A percentile compares a stretch with the other conserved stretches of the same genome.
phyloP scores from a whole-genome alignment of 2,797 vertebrate species.

The Melanogrammus aeglefinus region DNA sequence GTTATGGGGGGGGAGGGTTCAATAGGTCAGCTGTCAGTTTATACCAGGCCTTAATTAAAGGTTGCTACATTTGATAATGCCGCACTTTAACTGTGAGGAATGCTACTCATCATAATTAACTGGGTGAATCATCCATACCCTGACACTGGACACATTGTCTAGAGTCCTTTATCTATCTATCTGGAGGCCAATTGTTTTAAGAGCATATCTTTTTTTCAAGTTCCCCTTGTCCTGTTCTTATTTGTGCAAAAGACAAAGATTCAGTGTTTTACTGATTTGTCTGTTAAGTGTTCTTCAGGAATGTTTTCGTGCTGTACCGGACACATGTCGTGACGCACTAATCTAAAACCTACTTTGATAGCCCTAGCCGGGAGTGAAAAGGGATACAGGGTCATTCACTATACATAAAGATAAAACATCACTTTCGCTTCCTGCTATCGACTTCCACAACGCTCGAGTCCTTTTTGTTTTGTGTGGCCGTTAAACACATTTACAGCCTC shows the following conservation, averaged over 20 bases:
- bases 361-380: neutral
- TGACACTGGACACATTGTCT: neutral
- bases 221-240: neutral
- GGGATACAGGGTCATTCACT: neutral
- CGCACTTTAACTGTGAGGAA: neutral
- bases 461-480: neutral
- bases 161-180: neutral
- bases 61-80: neutral
- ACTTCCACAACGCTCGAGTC: neutral
- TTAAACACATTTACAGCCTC: neutral
- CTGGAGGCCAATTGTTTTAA: neutral
- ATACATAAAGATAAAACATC: neutral
- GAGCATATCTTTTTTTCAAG: no score
- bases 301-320: neutral
- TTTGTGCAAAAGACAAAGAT: no score
- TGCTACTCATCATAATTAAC: neutral
- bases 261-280: neutral
- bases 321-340: neutral
- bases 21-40: neutral
- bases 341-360: neutral
- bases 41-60: neutral
- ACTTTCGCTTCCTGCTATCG: neutral
- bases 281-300: neutral
- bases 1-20: neutral
- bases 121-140: neutral